phyloP scores from a whole-genome alignment of 1,140 invertebrate species.

The Protaetia brevitarsis region DNA sequence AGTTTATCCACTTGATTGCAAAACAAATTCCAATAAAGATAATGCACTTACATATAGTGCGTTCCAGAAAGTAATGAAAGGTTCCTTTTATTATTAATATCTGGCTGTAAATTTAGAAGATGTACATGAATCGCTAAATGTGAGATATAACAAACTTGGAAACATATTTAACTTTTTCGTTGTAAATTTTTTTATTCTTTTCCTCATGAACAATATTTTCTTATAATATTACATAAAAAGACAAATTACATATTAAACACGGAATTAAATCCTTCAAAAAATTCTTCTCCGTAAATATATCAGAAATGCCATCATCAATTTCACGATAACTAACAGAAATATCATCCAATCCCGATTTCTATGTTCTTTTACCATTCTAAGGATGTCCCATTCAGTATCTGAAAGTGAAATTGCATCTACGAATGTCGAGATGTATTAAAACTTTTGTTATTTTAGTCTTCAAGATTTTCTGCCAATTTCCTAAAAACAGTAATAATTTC shows the following conservation, averaged over 20 bases:
- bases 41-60: too few species aligned
- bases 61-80: too few species aligned
- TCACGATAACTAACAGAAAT: background rate
- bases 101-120: too few species aligned
- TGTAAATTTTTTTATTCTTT: too few species aligned
- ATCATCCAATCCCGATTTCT: background rate
- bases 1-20: too few species aligned
- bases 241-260: background rate
- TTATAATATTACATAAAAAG: too few species aligned
- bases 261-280: background rate
- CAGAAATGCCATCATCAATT: background rate
- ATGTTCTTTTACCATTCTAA: background rate
- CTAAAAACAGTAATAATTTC: background rate
- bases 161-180: too few species aligned
- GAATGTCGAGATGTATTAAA: background rate
- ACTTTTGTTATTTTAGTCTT: background rate
- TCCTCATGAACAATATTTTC: too few species aligned
- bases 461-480: background rate
- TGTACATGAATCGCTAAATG: too few species aligned
- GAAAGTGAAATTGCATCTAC: constrained; percentile 8
- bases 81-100: too few species aligned
- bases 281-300: constrained; percentile 3
- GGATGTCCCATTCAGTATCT: background rate
- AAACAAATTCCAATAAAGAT: too few species aligned
- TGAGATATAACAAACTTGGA: too few species aligned